These are phyloP conservation scores for Chrysocyon brachyurus DNA, from an alignment of 2,797 vertebrate genomes.

Conservation along the genomic window DNA sequence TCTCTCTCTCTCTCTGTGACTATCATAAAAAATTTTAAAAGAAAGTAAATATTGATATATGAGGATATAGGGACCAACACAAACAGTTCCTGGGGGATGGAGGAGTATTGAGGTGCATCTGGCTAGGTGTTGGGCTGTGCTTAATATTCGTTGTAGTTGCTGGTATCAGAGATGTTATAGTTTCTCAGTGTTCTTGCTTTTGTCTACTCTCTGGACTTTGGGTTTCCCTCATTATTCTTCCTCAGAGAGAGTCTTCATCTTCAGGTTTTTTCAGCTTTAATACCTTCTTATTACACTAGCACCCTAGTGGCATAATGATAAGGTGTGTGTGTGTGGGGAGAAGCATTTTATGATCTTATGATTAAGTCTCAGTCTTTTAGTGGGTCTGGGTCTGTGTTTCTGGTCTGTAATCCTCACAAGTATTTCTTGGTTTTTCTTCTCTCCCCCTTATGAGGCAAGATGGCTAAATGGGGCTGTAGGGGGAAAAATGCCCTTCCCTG, in stretches of 20 bases:
- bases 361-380: neutral
- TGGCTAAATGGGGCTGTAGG: neutral
- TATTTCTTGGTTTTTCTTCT: neutral
- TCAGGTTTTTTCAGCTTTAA: neutral
- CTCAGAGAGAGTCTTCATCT: neutral
- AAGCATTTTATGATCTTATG: neutral
- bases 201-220: neutral
- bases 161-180: neutral
- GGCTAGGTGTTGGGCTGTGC: neutral
- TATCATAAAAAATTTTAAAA: too few species aligned
- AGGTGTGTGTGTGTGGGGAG: neutral
- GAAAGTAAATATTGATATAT: neutral
- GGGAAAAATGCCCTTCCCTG: neutral
- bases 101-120: neutral
- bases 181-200: neutral
- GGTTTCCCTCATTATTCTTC: neutral
- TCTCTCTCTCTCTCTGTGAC: too few species aligned
- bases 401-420: neutral
- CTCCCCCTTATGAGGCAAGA: neutral
- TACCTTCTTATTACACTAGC: neutral
- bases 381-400: neutral
- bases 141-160: neutral
- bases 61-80: neutral
- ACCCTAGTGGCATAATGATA: neutral
- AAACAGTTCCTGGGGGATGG: neutral